phyloP scores from a whole-genome alignment of 2,888 invertebrate species.

The Stramonita haemastoma region DNA sequence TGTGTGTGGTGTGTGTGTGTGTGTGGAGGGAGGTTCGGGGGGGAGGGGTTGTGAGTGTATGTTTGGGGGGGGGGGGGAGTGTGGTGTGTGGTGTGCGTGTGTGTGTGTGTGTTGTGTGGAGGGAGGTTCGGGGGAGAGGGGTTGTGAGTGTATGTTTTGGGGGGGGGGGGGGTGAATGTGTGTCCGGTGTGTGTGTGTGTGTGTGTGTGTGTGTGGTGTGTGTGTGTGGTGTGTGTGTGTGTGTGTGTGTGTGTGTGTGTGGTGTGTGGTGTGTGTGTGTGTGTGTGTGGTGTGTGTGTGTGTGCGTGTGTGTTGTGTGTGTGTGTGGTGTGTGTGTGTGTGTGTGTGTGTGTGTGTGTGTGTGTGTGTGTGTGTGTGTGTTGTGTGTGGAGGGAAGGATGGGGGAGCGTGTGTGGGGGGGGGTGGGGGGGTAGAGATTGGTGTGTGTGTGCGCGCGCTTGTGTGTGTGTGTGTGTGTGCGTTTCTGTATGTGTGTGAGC shows the following conservation, averaged over 20 bases:
- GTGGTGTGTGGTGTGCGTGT: background rate
- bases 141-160: too few species aligned
- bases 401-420: background rate
- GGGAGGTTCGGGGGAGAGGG: too few species aligned
- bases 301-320: background rate
- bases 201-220: background rate
- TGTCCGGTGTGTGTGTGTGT: background rate
- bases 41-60: too few species aligned
- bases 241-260: constrained; percentile 20
- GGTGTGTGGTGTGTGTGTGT: background rate
- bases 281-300: constrained; percentile 20
- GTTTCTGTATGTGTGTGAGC: constrained; percentile 42
- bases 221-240: constrained; percentile 12
- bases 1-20: background rate
- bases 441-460: background rate
- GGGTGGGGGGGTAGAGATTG: background rate
- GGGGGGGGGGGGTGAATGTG: background rate
- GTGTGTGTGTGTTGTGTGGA: too few species aligned
- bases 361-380: constrained; percentile 19
- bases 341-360: background rate
- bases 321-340: constrained; percentile 2
- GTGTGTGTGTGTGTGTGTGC: constrained; percentile 19
- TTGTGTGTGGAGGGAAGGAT: background rate
- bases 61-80: too few species aligned
- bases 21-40: too few species aligned